phyloP scores from a whole-genome alignment of 1,140 invertebrate species.

The Diabrotica undecimpunctata region DNA sequence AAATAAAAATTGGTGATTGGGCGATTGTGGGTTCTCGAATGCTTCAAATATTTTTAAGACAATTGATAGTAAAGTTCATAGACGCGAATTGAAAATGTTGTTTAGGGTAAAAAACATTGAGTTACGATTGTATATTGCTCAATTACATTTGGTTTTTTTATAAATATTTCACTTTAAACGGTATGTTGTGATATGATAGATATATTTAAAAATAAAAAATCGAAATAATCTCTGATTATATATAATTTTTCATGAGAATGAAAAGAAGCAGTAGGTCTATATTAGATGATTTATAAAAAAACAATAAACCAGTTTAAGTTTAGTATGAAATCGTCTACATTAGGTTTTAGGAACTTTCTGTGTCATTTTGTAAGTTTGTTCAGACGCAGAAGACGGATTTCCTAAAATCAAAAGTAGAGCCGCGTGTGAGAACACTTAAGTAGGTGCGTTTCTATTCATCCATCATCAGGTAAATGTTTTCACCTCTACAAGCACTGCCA shows the following conservation, averaged over 20 bases:
- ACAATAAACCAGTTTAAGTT: constrained; percentile 16
- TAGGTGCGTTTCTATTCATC: constrained; percentile 25
- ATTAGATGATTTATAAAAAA: constrained; percentile 47
- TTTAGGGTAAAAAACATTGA: constrained; percentile 41
- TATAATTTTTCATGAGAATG: constrained; percentile 48
- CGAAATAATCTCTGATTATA: constrained; percentile 24
- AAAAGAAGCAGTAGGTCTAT: constrained; percentile 51
- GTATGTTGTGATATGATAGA: constrained; percentile 35
- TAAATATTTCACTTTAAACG: constrained; percentile 23
- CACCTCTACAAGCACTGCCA: constrained; percentile 25
- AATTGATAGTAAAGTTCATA: constrained; percentile 35
- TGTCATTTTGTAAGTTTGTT: constrained; percentile 26
- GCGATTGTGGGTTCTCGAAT: background rate
- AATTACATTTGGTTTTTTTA: constrained; percentile 37
- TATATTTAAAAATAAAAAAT: constrained; percentile 24
- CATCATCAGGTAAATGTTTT: constrained; percentile 24
- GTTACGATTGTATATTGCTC: constrained; percentile 45
- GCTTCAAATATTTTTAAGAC: constrained; percentile 40
- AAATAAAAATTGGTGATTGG: too few relatives aligned
- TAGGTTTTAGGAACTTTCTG: constrained; percentile 20
- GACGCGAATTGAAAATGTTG: constrained; percentile 36
- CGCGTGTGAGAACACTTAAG: constrained; percentile 14
- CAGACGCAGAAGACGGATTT: constrained; percentile 21
- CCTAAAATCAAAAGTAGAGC: constrained; percentile 21
- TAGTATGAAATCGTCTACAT: constrained; percentile 17